Evolutionary conservation across 2,113 vertebrate species (phyloP).

Genomic region (Accipiter virgatus): DNA sequence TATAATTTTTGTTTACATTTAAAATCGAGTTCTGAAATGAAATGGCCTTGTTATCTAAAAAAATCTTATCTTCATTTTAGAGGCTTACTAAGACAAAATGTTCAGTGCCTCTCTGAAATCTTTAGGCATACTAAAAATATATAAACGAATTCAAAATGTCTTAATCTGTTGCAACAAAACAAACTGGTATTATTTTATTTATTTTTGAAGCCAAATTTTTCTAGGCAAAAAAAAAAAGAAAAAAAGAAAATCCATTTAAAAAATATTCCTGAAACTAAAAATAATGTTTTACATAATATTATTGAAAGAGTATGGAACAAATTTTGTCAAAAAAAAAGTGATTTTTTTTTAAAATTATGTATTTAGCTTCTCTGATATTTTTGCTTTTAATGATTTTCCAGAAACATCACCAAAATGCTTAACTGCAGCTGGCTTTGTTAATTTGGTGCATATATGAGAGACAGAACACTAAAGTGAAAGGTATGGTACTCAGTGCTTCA

Average conservation of each 20-base stretch:
- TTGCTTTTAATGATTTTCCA: background rate
- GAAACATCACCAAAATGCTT: background rate
- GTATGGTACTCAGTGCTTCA: background rate
- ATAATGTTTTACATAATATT: background rate
- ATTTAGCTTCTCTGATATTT: background rate
- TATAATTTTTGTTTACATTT: background rate
- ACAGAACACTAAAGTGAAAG: background rate
- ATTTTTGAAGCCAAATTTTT: background rate
- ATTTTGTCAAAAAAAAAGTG: background rate
- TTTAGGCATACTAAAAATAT: background rate
- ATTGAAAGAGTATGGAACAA: background rate
- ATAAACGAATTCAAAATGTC: background rate
- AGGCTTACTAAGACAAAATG: background rate
- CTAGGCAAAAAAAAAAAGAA: background rate
- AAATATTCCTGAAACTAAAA: background rate
- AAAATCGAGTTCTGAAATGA: background rate
- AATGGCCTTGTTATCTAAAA: background rate
- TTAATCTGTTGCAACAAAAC: background rate
- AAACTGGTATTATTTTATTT: background rate
- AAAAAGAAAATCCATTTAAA: background rate
- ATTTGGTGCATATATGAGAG: background rate
- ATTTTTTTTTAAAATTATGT: background rate
- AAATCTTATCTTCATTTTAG: background rate
- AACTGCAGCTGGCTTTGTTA: background rate
- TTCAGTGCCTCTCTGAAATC: background rate